Conservation (phyloP, 2,888 invertebrate genomes). For the Sminthurides aquaticus region DNA sequence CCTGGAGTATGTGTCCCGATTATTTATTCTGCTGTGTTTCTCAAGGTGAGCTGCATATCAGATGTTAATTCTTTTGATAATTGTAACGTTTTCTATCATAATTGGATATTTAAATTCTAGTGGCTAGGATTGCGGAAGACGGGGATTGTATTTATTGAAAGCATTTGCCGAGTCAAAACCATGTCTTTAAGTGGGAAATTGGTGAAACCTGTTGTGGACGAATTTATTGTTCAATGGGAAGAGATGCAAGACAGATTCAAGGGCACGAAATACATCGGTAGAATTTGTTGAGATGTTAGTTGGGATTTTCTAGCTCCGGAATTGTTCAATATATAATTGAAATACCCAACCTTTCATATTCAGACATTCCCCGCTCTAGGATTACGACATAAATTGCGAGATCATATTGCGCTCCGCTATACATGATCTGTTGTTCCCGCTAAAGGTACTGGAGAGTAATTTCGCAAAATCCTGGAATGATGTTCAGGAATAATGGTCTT, state of each 20-base stretch:
- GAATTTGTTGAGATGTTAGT: conserved; percentile 15
- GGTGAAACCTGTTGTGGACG: conserved; percentile 71
- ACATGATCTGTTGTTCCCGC: too few species aligned
- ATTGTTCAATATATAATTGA: background rate
- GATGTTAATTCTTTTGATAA: background rate
- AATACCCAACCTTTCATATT: too few species aligned
- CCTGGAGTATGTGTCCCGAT: conserved; percentile 95
- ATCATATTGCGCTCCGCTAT: too few species aligned
- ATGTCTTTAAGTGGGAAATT: conserved; percentile 85
- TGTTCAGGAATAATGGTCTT: too few species aligned
- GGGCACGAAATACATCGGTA: conserved; percentile 54
- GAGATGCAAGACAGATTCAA: conserved; percentile 60
- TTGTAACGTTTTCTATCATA: too few species aligned
- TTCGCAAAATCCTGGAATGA: too few species aligned
- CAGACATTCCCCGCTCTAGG: too few species aligned
- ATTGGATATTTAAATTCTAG: too few species aligned
- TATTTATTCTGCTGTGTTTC: conserved; percentile 20
- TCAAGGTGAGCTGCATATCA: conserved; percentile 11
- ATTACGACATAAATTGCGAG: too few species aligned
- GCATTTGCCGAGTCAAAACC: conserved; percentile 82
- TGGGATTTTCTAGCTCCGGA: background rate
- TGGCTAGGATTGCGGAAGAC: conserved; percentile 56
- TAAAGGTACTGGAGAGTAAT: too few species aligned
- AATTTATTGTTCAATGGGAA: conserved; percentile 90
- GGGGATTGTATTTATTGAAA: conserved; percentile 85